A percentile compares a stretch with the other conserved stretches of the same genome.
phyloP scores from a whole-genome alignment of 2,797 vertebrate genomes.

The Galago senegalensis region DNA sequence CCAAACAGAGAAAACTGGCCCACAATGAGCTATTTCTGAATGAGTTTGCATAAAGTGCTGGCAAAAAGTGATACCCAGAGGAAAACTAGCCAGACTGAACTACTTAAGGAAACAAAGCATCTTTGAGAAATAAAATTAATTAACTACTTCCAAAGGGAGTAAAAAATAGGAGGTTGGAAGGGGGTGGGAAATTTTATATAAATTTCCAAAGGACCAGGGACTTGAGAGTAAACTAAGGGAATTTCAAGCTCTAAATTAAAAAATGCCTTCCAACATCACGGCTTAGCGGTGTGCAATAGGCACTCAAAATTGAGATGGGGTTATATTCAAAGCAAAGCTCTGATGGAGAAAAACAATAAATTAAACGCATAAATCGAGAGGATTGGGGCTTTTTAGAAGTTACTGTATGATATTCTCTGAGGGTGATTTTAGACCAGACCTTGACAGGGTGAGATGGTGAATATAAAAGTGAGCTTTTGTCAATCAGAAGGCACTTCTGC shows the following conservation, averaged over 20 bases:
- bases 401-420: constrained; percentile 76
- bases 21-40: constrained; percentile 72
- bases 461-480: constrained; percentile 83
- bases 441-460: constrained; percentile 79
- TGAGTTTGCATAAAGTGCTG: constrained; percentile 51
- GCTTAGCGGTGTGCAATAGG: neutral
- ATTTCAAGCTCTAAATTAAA: constrained; percentile 79
- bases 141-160: constrained; percentile 83
- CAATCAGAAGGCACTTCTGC: constrained; percentile 79
- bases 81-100: constrained; percentile 80
- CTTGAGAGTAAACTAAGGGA: constrained; percentile 76
- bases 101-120: constrained; percentile 84
- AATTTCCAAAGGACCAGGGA: constrained; percentile 77
- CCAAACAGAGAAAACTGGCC: constrained; percentile 68
- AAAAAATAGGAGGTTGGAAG: constrained; percentile 71
- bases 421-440: constrained; percentile 81
- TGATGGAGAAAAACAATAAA: constrained; percentile 79
- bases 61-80: constrained; percentile 78
- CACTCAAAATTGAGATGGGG: constrained; percentile 70
- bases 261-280: constrained; percentile 72
- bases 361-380: constrained; percentile 77
- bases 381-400: constrained; percentile 77
- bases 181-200: constrained; percentile 57
- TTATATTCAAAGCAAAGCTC: constrained; percentile 75
- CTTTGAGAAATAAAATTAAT: constrained; percentile 85